Conservation (phyloP, 2,888 invertebrate species). For the Neoaliturus tenellus region DNA sequence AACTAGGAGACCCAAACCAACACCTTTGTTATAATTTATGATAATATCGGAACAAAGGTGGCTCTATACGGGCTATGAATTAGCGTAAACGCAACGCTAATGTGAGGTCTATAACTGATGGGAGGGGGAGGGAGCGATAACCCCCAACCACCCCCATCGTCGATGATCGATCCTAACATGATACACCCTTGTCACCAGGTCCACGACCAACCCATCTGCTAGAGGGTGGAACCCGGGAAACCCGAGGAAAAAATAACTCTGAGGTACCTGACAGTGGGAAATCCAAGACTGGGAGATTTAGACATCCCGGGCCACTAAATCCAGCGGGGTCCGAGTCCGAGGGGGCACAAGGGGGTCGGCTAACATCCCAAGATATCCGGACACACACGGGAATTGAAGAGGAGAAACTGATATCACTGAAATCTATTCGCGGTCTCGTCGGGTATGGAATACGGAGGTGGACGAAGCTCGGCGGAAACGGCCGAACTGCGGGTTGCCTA, state of each 20-base stretch:
- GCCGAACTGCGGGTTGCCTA: conserved; percentile 2
- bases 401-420: conserved; percentile 50
- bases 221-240: background rate
- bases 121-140: background rate
- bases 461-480: background rate
- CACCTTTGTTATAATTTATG: too few relatives aligned
- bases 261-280: conserved; percentile 16
- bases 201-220: background rate
- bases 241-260: background rate
- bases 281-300: background rate
- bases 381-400: background rate
- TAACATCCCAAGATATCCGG: too few relatives aligned
- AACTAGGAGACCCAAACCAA: too few relatives aligned
- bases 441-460: conserved; percentile 13
- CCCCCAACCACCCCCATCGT: background rate
- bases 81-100: too few relatives aligned
- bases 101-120: too few relatives aligned
- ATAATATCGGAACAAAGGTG: too few relatives aligned
- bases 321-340: background rate
- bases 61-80: too few relatives aligned
- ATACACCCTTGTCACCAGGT: conserved; percentile 6
- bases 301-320: background rate
- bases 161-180: background rate
- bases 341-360: background rate
- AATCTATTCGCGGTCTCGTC: conserved; percentile 43